Evolutionary conservation across 2,797 vertebrate species (phyloP), one percentile per base, ranked within the genome.

Genomic region (Acropternis orthonyx): DNA sequence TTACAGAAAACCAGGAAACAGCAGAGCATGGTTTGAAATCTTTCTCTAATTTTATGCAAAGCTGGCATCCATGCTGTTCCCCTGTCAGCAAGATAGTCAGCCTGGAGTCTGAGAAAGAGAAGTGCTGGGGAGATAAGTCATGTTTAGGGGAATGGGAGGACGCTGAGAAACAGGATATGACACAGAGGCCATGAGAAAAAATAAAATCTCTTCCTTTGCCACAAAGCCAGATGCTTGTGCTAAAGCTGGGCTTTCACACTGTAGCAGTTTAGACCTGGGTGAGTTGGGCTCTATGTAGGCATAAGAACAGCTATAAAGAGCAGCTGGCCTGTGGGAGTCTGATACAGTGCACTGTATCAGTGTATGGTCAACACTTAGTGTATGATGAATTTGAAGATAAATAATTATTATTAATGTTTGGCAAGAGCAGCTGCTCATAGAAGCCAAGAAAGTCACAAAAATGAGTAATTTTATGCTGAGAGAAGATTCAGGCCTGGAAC

Each of bases 131-230:
- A 94, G 82, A 92, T 93, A 95, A 96, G 82, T 96, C 91, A 79
- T 96, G 71, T 90, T 92, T 78, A 79, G 94, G 37, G 80, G 83
- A 94, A 88, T 88, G 88, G 80, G 79, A 93, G 89, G 92, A 71
- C 44, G 46, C 91, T 89, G 96, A 92, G 95, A 86, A 92, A 77
- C 92, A 93, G 95, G 91, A 96, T 95, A 88, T 96, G 91, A 96
- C 92, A 96, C 94, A 85, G 92, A 89, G 94, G 91, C 95, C 95
- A 92, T 95, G 95, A 88, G 95, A 95, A 96, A 88, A 93, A 93
- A 48, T 24, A 52, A 82, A 78, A 71, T 74, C 69, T 92, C 43
- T 80, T 71, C 32, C 34, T 92, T 55, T 93, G 79, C 52, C 73
- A 21, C 83, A 77, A 62, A 23, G 17, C 12, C 65, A 88, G 76